phyloP scores from a whole-genome alignment of 30 jellyfish, hydroid and myxozoan genomes.

The Hydractinia symbiolongicarpus region DNA sequence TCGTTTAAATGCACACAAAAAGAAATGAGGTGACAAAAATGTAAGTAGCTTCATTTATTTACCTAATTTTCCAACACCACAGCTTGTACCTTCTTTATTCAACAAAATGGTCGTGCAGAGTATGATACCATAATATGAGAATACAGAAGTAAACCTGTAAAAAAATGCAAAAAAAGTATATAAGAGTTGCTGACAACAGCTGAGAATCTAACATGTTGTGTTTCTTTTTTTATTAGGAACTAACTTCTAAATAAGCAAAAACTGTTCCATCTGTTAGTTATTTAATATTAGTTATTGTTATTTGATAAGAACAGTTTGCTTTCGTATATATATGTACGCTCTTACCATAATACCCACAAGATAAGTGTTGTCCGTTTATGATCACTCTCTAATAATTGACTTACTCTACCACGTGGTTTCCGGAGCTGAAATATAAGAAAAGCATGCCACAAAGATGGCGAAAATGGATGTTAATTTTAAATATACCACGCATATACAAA shows the following conservation, averaged over 20 bases:
- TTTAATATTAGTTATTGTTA: no score
- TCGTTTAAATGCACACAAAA: no score
- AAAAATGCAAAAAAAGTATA: background rate
- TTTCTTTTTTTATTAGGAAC: no score
- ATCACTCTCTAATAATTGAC: background rate
- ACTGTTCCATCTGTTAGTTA: no score
- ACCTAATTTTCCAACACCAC: constrained; percentile 14
- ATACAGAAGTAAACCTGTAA: constrained; percentile 43
- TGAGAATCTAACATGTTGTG: no score
- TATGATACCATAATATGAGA: constrained; percentile 39
- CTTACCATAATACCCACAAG: constrained; percentile 12
- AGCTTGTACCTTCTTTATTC: constrained; percentile 15
- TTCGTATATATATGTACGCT: no score
- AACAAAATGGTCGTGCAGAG: constrained; percentile 33
- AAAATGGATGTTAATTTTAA: no score
- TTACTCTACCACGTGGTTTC: constrained; percentile 12
- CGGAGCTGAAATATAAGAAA: constrained; percentile 1
- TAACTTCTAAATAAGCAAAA: no score
- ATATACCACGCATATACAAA: no score
- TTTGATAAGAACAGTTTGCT: no score
- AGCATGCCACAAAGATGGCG: no score
- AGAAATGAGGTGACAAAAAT: no score
- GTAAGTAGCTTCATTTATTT: background rate
- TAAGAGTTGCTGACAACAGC: background rate
- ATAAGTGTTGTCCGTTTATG: background rate